Percentiles rank a stretch among this genome's conserved stretches.
Conservation (phyloP, 2,888 invertebrate genomes). For the Drosophila mimetica region DNA sequence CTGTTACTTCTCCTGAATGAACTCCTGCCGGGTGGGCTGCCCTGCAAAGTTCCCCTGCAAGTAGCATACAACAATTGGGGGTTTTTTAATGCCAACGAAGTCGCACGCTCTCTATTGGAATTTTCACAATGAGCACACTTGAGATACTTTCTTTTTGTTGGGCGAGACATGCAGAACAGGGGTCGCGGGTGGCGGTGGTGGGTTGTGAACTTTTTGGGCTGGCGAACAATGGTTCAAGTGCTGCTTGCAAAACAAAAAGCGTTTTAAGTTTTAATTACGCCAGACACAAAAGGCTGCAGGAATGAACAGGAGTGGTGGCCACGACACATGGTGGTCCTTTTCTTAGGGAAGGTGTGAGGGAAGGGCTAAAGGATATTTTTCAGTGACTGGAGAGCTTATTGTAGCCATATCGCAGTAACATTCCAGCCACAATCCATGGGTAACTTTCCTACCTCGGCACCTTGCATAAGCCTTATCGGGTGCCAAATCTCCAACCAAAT, state of each 20-base stretch:
- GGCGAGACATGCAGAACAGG: constrained; percentile 59
- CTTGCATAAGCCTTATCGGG: constrained; percentile 40
- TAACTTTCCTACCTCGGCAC: constrained; percentile 19
- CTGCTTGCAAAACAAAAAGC: constrained; percentile 81
- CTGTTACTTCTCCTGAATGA: constrained; percentile 17
- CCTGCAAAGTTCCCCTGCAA: constrained; percentile 48
- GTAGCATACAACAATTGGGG: constrained; percentile 27
- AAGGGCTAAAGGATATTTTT: constrained; percentile 15
- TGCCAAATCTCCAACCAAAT: constrained; percentile 42
- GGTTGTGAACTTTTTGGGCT: constrained; percentile 69
- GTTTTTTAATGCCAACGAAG: constrained; percentile 50
- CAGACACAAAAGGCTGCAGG: constrained; percentile 62
- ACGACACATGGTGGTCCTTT: constrained; percentile 56
- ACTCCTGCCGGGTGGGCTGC: constrained; percentile 36
- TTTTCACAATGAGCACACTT: constrained; percentile 75
- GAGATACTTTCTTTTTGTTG: constrained; percentile 41
- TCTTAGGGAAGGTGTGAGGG: constrained; percentile 12
- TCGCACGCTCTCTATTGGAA: constrained; percentile 78
- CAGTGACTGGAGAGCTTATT: constrained; percentile 18
- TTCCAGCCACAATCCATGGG: constrained; percentile 10
- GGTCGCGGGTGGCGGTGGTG: constrained; percentile 15
- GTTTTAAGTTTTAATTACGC: constrained; percentile 77
- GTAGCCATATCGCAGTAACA: constrained; percentile 8
- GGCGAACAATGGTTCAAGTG: constrained; percentile 77
- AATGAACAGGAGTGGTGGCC: constrained; percentile 25